Percentiles rank a stretch among this genome's conserved stretches.
These are phyloP conservation scores for Gadopsis marmoratus DNA, from an alignment of 2,797 vertebrate species.

Conservation along the genomic window DNA sequence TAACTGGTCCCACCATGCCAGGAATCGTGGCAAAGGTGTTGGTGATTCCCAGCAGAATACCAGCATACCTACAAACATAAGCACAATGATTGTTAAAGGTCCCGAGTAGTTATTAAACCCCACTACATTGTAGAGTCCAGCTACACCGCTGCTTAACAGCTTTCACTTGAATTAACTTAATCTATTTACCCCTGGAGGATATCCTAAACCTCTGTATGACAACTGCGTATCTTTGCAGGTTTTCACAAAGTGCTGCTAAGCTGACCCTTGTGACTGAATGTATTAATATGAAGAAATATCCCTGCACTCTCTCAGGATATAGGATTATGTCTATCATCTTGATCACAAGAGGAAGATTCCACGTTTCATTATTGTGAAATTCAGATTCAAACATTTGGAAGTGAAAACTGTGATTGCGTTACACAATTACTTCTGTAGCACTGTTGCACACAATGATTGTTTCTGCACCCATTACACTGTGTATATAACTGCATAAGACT, in stretches of 20 bases:
- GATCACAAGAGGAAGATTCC: neutral
- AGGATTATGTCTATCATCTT: neutral
- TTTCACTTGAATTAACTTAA: neutral
- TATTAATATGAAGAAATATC: neutral
- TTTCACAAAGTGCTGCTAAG: neutral
- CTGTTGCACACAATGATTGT: neutral
- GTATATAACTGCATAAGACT: neutral
- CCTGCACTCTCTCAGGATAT: neutral
- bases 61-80: constrained; percentile 89
- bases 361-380: neutral
- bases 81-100: neutral
- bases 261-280: neutral
- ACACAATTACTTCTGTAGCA: neutral
- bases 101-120: neutral
- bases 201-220: neutral
- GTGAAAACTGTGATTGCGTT: neutral
- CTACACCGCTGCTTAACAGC: neutral
- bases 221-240: neutral
- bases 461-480: neutral
- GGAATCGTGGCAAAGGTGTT: constrained; percentile 98
- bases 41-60: constrained; percentile 97
- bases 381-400: no score
- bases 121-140: neutral
- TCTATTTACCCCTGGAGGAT: neutral
- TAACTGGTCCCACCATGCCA: constrained; percentile 96